Evolutionary conservation across 2,797 vertebrate species (phyloP).

Genomic region (Emys orbicularis): DNA sequence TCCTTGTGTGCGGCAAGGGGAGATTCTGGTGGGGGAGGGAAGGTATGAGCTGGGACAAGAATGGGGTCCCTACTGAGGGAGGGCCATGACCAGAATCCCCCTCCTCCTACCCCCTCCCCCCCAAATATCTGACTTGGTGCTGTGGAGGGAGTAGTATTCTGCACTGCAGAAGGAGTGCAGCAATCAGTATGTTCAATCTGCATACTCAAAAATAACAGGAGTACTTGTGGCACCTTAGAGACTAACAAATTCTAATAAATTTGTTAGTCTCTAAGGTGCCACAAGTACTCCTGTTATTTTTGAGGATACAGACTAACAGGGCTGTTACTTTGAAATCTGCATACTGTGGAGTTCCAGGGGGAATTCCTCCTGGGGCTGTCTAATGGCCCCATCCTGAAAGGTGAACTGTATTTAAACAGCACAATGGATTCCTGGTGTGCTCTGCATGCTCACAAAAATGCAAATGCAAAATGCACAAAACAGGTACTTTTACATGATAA

Average conservation of each 20-base stretch:
- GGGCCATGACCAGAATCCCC: background rate
- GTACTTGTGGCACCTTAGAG: no score
- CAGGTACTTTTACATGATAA: background rate
- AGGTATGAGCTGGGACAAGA: background rate
- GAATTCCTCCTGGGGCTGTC: background rate
- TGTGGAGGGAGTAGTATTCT: background rate
- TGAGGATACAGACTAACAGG: no score
- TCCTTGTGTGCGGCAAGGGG: background rate
- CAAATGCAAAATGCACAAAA: background rate
- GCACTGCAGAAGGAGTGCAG: background rate
- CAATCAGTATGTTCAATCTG: rapidly evolving
- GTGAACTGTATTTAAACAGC: background rate
- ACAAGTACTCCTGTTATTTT: no score
- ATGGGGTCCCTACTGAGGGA: background rate
- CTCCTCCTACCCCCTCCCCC: no score
- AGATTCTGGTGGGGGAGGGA: no score
- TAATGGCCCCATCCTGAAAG: background rate
- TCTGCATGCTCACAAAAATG: background rate
- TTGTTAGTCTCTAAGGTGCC: no score
- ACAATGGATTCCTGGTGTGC: background rate
- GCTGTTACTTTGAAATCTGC: no score
- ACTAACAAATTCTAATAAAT: no score
- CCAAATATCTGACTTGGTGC: background rate
- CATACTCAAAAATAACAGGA: no score
- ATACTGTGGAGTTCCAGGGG: background rate